Base-by-base conservation (phyloP, 1,140 invertebrate genomes). In the Augochlora pura region DNA sequence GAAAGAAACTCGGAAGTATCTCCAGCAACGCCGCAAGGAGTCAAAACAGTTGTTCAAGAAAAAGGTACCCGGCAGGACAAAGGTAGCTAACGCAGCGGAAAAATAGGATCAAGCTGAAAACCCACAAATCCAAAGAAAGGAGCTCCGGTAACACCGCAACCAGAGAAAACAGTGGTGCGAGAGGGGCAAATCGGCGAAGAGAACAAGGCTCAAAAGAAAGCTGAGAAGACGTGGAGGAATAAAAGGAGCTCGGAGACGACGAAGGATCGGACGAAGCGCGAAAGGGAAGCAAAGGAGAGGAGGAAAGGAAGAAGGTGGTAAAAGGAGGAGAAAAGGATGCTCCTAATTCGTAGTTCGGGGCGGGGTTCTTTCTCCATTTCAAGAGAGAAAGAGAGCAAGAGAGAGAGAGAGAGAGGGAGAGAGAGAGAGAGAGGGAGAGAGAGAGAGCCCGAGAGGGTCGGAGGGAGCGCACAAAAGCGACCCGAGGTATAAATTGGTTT, bases 401-500 rank as follows among this genome's bases (percentile, higher is more conserved):
- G 64, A 25, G 60, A 1, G 46, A 59, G 8, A 1, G 49, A 39
- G 57, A 38, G 32, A 59, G 60, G 54, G 42, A 66, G 39, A 46
- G 46, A 54, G 1, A 46, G 16, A 23, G 16, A 8, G 16, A 8
- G 25, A 2, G n/a, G 1, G 4, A 32, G 32, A 32, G 4, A 32
- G 32, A 32, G 32, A 32, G 32, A 32, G 7, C 21, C 4, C 0
- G n/a, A 10, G 27, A 46, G 59, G 38, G 78, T 21, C 46, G 32
- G 73, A 79, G 76, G n/a, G 66, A 70, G 81, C 54, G 80, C 85
- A 91, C 90, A 91, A 91, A 92, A 52, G 88, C 89, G 91, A 91
- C 88, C 91, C 91, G 91, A 90, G 90, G 92, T 93, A 93, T 93
- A 93, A 93, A 93, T 93, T 93, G 92, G 92, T 93, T 93, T 93